These are phyloP conservation scores for Clitarchus hookeri DNA, from an alignment of 2,888 invertebrate species.

Conservation along the genomic window DNA sequence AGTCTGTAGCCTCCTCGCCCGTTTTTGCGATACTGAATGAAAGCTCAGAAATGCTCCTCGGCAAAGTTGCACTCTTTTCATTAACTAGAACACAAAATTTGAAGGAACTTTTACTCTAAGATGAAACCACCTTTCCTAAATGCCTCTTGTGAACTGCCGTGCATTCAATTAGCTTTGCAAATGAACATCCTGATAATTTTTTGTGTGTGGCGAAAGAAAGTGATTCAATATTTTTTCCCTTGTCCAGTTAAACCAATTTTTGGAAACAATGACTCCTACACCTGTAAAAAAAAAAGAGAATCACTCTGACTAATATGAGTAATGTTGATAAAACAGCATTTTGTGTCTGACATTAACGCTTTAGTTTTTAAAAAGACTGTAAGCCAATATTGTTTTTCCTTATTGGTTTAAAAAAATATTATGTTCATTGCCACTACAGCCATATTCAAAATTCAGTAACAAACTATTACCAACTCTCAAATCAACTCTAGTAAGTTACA, in stretches of 20 bases:
- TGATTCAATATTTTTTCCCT: neutral
- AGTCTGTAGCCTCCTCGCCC: neutral
- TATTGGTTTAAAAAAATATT: no score
- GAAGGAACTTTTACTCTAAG: neutral
- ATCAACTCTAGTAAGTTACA: neutral
- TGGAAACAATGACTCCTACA: neutral
- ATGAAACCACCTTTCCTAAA: neutral
- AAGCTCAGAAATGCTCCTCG: neutral
- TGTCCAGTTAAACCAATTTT: neutral
- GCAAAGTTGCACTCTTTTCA: conserved; percentile 2
- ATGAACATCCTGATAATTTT: conserved; percentile 17
- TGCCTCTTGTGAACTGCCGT: neutral
- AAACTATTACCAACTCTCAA: neutral
- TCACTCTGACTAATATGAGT: neutral
- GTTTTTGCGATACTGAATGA: neutral
- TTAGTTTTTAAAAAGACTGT: no score
- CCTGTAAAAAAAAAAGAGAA: neutral
- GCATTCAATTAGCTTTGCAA: neutral
- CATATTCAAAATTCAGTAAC: neutral
- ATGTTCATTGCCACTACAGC: neutral
- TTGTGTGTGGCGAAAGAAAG: neutral
- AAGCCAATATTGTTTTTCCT: no score
- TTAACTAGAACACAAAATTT: conserved; percentile 3
- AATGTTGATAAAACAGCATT: neutral
- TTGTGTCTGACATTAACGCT: no score